Conservation (phyloP, 2,888 invertebrate genomes). For the Thalpophila matura region DNA sequence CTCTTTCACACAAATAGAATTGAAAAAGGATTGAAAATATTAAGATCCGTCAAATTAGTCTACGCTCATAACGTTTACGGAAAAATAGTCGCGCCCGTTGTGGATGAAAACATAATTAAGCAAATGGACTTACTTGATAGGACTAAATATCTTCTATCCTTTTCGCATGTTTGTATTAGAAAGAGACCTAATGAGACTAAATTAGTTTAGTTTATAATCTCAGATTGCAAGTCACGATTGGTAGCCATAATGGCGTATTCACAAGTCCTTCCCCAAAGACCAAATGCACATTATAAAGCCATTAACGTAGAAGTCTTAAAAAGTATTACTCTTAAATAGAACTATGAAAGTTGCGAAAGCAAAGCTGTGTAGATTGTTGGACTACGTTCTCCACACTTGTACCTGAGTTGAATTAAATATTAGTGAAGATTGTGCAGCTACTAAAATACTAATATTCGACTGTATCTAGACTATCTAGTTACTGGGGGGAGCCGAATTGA, state of each 20-base stretch:
- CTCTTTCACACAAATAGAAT: no score
- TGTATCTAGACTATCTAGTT: constrained; percentile 25
- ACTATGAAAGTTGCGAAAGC: constrained; percentile 43
- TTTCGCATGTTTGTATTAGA: no score
- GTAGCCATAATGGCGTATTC: not conserved
- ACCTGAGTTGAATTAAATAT: constrained; percentile 55
- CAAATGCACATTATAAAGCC: constrained; percentile 11
- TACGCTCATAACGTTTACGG: no score
- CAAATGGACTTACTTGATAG: no score
- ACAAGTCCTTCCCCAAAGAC: not conserved
- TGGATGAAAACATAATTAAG: no score
- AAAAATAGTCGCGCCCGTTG: no score
- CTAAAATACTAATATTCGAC: constrained; percentile 46
- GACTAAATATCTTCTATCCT: no score
- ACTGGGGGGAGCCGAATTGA: constrained; percentile 9
- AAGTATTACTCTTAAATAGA: constrained; percentile 22
- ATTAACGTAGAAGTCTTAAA: constrained; percentile 34
- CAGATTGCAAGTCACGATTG: no score
- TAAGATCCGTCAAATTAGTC: no score
- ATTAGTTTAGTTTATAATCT: no score
- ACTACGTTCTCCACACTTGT: constrained; percentile 16
- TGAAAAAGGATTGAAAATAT: no score
- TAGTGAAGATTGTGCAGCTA: constrained; percentile 36
- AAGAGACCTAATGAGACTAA: no score
- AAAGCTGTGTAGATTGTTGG: constrained; percentile 36